Evolutionary conservation across 2,113 vertebrate species (phyloP).

Genomic region (Tympanuchus pallidicinctus): DNA sequence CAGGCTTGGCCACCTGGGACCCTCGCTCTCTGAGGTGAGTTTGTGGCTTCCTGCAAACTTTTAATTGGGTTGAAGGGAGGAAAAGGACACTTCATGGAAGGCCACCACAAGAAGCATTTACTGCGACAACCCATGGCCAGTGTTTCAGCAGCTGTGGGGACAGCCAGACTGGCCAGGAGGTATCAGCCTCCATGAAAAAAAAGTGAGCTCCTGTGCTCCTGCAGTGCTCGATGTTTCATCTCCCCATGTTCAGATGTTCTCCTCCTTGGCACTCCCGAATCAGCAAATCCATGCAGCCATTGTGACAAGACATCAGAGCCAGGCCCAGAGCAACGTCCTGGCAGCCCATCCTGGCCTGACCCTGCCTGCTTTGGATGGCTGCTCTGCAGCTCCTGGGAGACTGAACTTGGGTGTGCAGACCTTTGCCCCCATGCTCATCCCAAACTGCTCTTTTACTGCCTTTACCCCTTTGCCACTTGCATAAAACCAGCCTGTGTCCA

Average conservation of each 20-base stretch:
- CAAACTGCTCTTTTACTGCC: neutral
- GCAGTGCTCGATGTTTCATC: neutral
- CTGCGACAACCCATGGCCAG: neutral
- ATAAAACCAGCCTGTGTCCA: neutral
- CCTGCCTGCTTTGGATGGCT: neutral
- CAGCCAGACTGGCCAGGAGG: neutral
- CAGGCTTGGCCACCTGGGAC: rapidly evolving
- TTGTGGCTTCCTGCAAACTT: neutral
- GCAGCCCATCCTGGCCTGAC: neutral
- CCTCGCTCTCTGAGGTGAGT: rapidly evolving
- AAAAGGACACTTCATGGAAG: neutral
- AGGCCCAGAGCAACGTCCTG: too few relatives aligned
- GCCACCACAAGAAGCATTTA: neutral
- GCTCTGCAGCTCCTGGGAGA: neutral
- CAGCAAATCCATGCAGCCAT: neutral
- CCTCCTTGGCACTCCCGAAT: neutral
- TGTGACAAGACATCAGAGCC: too few relatives aligned
- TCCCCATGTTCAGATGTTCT: neutral
- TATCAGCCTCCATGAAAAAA: neutral
- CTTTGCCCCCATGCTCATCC: neutral
- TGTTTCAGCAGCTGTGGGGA: neutral
- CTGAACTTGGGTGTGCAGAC: neutral
- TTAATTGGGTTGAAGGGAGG: neutral
- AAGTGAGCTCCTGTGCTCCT: rapidly evolving
- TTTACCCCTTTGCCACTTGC: neutral